These are phyloP conservation scores for Didymodactylos carnosus DNA, from an alignment of 2,888 invertebrate genomes.

Conservation along the genomic window DNA sequence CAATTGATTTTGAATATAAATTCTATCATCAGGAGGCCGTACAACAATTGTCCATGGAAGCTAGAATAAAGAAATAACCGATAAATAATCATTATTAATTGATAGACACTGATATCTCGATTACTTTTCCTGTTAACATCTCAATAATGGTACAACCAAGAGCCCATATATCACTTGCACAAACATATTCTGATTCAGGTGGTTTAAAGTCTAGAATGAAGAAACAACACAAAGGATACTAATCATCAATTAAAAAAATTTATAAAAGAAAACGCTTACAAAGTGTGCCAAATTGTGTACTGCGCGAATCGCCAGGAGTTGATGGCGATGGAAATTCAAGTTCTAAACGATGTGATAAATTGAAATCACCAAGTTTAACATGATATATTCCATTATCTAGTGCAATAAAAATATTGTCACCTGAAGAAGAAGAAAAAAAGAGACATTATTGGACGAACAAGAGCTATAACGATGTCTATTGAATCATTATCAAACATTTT, in stretches of 20 bases:
- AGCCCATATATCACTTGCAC: not conserved
- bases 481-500: no score
- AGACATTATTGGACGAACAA: no score
- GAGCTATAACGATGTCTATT: no score
- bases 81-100: no score
- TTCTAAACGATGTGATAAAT: not conserved
- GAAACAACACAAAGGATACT: not conserved
- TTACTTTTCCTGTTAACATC: not conserved
- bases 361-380: not conserved
- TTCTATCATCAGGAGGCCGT: not conserved
- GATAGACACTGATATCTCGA: no score
- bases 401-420: not conserved
- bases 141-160: not conserved
- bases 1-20: not conserved
- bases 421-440: no score
- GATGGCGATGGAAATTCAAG: not conserved
- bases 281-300: not conserved
- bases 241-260: not conserved
- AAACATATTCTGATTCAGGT: not conserved
- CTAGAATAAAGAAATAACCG: not conserved
- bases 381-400: not conserved
- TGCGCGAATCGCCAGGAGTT: not conserved
- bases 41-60: not conserved
- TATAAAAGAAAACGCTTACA: not conserved
- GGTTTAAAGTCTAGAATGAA: not conserved